phyloP scores from a whole-genome alignment of 2,888 invertebrate species.

The Sphaerophoria taeniata region DNA sequence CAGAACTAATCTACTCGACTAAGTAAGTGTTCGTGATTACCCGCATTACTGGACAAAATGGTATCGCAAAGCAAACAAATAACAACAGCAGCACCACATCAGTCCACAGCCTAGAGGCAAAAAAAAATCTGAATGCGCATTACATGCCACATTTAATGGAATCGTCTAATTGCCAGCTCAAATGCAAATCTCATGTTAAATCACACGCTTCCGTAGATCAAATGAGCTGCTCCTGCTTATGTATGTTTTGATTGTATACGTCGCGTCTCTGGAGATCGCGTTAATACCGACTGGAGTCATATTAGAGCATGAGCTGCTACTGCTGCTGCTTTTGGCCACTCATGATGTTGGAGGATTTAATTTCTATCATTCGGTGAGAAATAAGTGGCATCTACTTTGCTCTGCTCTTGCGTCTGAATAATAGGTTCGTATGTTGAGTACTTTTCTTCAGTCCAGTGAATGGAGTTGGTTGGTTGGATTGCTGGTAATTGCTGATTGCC shows the following conservation, averaged over 20 bases:
- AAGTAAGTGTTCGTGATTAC: slow-evolving; percentile 72
- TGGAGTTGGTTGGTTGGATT: neutral
- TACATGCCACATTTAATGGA: slow-evolving; percentile 76
- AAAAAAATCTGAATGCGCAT: slow-evolving; percentile 72
- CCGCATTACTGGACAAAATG: slow-evolving; percentile 69
- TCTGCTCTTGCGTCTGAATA: slow-evolving; percentile 16
- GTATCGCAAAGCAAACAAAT: slow-evolving; percentile 57
- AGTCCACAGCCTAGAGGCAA: neutral
- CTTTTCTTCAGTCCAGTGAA: slow-evolving; percentile 30
- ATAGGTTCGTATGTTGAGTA: slow-evolving; percentile 36
- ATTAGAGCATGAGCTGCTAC: slow-evolving; percentile 32
- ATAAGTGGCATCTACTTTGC: slow-evolving; percentile 62
- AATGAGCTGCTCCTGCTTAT: slow-evolving; percentile 58
- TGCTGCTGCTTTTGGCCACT: slow-evolving; percentile 14
- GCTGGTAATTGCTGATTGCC: slow-evolving; percentile 59
- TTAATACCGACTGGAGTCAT: neutral
- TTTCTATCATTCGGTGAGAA: slow-evolving; percentile 71
- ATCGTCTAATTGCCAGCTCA: slow-evolving; percentile 76
- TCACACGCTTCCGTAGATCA: slow-evolving; percentile 74
- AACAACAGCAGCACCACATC: neutral
- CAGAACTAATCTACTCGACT: slow-evolving; percentile 38
- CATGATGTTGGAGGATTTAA: slow-evolving; percentile 62
- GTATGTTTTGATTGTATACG: slow-evolving; percentile 34
- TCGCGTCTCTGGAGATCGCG: slow-evolving; percentile 5
- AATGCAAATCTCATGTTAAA: slow-evolving; percentile 76